Percentiles rank a stretch among this genome's conserved stretches.
Evolutionary conservation across 2,797 vertebrate genomes (phyloP).

Genomic region (Ceryle rudis): DNA sequence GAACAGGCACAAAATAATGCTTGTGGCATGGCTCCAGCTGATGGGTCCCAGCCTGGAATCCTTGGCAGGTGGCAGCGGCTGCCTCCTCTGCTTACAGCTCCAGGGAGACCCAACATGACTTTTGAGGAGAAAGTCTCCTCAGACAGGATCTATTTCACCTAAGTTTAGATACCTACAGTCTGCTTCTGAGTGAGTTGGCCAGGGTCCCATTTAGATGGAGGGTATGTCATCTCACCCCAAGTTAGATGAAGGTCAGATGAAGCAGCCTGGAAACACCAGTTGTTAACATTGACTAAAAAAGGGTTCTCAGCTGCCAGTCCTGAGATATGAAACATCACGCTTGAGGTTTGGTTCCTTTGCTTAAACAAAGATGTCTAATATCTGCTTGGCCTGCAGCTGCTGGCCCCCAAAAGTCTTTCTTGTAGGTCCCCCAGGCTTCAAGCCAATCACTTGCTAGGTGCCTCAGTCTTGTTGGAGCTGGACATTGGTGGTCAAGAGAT

Average conservation of each 20-base stretch:
- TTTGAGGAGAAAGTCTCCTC: not conserved
- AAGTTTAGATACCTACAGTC: not conserved
- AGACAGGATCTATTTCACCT: not conserved
- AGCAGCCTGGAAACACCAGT: conserved; percentile 12
- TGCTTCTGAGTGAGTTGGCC: not conserved
- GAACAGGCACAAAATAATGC: not conserved
- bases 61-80: not conserved
- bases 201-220: not conserved
- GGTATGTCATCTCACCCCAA: not conserved
- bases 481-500: rapidly evolving
- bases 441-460: rapidly evolving
- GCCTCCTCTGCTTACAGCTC: not conserved
- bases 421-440: not conserved
- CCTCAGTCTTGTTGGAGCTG: not conserved
- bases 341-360: not conserved
- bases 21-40: rapidly evolving
- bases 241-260: not conserved
- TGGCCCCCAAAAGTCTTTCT: not conserved
- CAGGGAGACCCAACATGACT: not conserved
- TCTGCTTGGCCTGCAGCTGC: not conserved
- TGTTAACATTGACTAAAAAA: not conserved
- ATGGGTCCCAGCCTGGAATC: not conserved
- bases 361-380: not conserved
- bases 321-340: not conserved
- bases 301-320: conserved; percentile 15